Evolutionary conservation across 2,797 vertebrate species (phyloP).

Genomic region (Carcharodon carcharias): DNA sequence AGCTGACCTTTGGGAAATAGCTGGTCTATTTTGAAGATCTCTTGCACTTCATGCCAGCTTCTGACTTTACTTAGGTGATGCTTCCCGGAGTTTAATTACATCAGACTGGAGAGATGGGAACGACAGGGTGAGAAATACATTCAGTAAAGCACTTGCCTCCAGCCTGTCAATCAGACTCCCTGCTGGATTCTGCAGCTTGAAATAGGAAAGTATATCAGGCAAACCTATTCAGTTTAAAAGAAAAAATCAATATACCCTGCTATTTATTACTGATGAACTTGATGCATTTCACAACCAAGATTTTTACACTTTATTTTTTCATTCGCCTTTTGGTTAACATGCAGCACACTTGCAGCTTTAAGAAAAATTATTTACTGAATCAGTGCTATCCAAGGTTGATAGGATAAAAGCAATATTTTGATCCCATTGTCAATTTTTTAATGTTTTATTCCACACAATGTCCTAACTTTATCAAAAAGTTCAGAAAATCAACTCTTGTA

Average conservation of each 20-base stretch:
- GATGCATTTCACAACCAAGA: neutral
- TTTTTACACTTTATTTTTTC: neutral
- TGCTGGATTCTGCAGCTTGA: neutral
- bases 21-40: neutral
- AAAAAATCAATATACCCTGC: neutral
- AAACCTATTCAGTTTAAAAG: too few relatives aligned
- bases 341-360: neutral
- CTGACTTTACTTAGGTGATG: neutral
- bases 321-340: neutral
- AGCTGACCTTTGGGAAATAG: neutral
- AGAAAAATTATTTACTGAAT: neutral
- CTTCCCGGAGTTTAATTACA: neutral
- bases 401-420: neutral
- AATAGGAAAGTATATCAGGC: neutral
- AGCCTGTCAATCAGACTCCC: neutral
- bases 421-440: neutral
- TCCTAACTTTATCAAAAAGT: neutral
- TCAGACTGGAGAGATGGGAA: neutral
- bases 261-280: neutral
- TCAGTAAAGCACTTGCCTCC: neutral
- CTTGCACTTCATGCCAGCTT: neutral
- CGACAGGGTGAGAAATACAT: neutral
- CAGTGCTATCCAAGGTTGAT: neutral
- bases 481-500: neutral
- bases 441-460: neutral